These are phyloP conservation scores for Tapirus terrestris DNA, from an alignment of 2,113 vertebrate species.

Conservation along the genomic window DNA sequence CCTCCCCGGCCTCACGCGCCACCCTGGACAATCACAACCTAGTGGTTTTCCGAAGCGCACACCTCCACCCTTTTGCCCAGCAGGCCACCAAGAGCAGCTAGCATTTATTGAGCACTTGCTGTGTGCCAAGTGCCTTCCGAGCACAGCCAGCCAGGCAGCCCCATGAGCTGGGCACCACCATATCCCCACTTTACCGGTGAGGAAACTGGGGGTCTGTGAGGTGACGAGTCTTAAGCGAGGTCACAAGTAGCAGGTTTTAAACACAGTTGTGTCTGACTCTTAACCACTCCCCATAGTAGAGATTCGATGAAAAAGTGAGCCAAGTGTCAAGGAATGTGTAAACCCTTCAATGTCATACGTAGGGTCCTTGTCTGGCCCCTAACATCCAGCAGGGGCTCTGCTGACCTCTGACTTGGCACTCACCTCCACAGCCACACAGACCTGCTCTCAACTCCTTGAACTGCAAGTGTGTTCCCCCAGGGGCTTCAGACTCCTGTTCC, in stretches of 20 bases:
- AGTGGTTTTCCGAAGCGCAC: fast-evolving
- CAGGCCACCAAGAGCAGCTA: not conserved
- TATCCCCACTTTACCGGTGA: not conserved
- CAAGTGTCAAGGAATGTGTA: not conserved
- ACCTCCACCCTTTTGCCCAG: not conserved
- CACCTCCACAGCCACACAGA: not conserved
- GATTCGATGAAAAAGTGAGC: not conserved
- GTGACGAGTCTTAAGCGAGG: not conserved
- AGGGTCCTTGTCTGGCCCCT: not conserved
- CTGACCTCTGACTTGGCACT: not conserved
- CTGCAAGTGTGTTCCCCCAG: too few relatives aligned
- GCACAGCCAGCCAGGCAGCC: not conserved
- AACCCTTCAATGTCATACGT: not conserved
- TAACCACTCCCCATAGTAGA: not conserved
- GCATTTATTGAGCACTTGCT: too few relatives aligned
- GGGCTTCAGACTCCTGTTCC: too few relatives aligned
- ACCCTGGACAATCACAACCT: fast-evolving
- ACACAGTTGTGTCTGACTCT: not conserved
- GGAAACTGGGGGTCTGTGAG: not conserved
- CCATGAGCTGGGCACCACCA: not conserved
- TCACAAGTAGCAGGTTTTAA: not conserved
- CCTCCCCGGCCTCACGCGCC: fast-evolving
- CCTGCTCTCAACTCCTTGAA: not conserved
- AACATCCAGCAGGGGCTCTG: not conserved
- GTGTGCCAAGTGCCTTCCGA: not conserved